Evolutionary conservation across 2,888 invertebrate species (phyloP), one percentile per base, ranked within the genome.

Genomic region (Scaptomyza caliginosa): DNA sequence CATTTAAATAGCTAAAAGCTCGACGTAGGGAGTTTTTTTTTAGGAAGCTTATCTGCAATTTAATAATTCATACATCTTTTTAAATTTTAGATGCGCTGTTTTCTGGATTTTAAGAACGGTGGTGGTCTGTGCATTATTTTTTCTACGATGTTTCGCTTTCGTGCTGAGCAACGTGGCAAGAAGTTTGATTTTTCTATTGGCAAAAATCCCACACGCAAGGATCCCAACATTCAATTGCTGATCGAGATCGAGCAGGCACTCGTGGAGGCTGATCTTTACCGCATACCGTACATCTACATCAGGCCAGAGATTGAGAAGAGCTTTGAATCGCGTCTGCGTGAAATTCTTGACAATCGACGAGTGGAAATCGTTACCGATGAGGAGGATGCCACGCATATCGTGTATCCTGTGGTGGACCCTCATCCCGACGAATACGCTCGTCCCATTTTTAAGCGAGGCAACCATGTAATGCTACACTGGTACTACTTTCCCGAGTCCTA

Each of bases 401-500:
- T 99, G 36, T 96, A 96, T 92, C 96, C 97, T 1, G 93, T 94
- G 1, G 94, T 95, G 43, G 97, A 97, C 91, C 96, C 97, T 0
- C 91, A 96, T 64, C 96, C 96, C 74, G 97, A 97, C 89, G 97
- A 98, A 91, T 98, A 96, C 93, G 97, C 97, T 0, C 93, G 98
- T 51, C 97, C 98, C 0, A 95, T 95, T 64, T 94, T 96, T 90
- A 95, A 95, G 81, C 94, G 97, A 63, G 97, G 96, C 46, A 94
- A 94, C 89, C 94, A 95, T 91, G 94, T 96, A 21, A 94, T 98
- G 89, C 93, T 99, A 86, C 99, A 99, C 91, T 99, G 98, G 97
- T 98, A 97, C 92, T 98, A 97, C 90, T 95, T 97, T 88, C 99
- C 99, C 1, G 98, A 98, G 92, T 96, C 96, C 75, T 96, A 96